Conservation (phyloP, 2,888 invertebrate genomes). For the Tigriopus californicus region DNA sequence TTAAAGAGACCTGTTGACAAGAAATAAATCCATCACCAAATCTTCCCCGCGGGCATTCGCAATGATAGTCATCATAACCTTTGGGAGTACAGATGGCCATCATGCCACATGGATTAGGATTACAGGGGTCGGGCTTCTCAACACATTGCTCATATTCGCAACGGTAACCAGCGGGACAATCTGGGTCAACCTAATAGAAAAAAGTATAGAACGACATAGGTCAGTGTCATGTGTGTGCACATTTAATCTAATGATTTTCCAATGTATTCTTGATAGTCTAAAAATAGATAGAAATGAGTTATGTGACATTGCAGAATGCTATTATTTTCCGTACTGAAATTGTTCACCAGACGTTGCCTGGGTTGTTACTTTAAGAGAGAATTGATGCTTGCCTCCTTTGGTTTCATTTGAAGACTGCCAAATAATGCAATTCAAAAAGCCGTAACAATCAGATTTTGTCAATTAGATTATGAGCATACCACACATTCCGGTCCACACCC, state of each 20-base stretch:
- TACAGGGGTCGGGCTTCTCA: neutral
- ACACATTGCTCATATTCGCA: neutral
- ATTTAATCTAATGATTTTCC: too few species aligned
- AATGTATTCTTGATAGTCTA: too few species aligned
- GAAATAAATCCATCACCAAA: neutral
- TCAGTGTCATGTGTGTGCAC: too few species aligned
- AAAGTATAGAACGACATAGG: neutral
- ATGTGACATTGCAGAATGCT: too few species aligned
- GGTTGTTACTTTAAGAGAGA: too few species aligned
- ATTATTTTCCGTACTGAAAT: too few species aligned
- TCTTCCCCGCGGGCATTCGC: neutral
- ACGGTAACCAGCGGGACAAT: neutral
- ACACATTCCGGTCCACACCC: conserved; percentile 21
- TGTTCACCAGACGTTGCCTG: too few species aligned
- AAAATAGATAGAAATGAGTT: too few species aligned
- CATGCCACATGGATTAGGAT: conserved; percentile 8
- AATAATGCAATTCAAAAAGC: too few species aligned
- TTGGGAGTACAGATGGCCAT: neutral
- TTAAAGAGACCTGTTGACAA: neutral
- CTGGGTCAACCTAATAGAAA: neutral
- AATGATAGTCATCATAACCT: neutral
- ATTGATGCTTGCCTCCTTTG: too few species aligned
- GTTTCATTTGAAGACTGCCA: too few species aligned
- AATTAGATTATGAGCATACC: neutral
- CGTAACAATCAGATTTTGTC: too few species aligned